Percentiles rank a stretch among this genome's conserved stretches.
phyloP scores from a whole-genome alignment of 1,140 invertebrate genomes.

The Agrypnia vestita region DNA sequence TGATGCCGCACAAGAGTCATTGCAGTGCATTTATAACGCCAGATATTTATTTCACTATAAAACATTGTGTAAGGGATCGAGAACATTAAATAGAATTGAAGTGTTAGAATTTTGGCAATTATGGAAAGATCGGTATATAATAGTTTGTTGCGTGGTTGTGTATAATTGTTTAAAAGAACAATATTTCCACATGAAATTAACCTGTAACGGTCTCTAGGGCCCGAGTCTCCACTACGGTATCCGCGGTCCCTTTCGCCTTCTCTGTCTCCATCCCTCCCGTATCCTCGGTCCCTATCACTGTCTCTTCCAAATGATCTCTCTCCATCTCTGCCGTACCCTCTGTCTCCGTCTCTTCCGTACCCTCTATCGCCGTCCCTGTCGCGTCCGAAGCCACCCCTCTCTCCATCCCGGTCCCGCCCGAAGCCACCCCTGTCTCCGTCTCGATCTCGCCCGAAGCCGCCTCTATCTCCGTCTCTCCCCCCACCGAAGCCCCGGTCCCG shows the following conservation, averaged over 20 bases:
- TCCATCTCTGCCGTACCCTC: constrained; percentile 60
- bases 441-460: constrained; percentile 64
- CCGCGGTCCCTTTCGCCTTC: constrained; percentile 56
- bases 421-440: constrained; percentile 64
- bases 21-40: too few relatives aligned
- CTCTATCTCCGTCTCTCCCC: constrained; percentile 65
- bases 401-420: constrained; percentile 40
- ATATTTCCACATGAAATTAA: constrained; percentile 44
- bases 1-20: too few relatives aligned
- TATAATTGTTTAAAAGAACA: constrained; percentile 22
- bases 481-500: constrained; percentile 46
- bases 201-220: constrained; percentile 47
- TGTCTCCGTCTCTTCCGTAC: constrained; percentile 37
- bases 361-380: constrained; percentile 51
- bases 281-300: constrained; percentile 46
- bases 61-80: too few relatives aligned
- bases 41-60: too few relatives aligned
- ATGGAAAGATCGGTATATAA: background rate
- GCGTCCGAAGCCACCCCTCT: constrained; percentile 57
- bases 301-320: constrained; percentile 64
- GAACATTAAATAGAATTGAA: too few relatives aligned
- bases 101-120: too few relatives aligned
- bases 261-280: constrained; percentile 44
- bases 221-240: constrained; percentile 53
- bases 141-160: background rate